Conservation (phyloP, 2,113 vertebrate species). For the Stigmatopora nigra region DNA sequence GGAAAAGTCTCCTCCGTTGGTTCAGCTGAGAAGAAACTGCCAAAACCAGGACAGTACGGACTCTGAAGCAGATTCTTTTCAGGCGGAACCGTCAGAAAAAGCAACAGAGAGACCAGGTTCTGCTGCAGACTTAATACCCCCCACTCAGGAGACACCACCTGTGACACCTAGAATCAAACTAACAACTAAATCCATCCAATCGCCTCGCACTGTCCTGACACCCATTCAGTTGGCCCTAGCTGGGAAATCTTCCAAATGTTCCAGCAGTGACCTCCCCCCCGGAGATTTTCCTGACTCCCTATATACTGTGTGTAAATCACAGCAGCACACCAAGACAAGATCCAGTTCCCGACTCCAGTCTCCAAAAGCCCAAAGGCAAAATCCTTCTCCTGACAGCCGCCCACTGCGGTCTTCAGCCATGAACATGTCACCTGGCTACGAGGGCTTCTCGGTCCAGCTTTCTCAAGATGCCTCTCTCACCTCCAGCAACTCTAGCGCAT, state of each 20-base stretch:
- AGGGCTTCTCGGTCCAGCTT: slow-evolving; percentile 72
- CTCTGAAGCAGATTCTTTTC: neutral
- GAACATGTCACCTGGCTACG: slow-evolving; percentile 39
- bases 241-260: slow-evolving; percentile 14
- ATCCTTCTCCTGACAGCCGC: neutral
- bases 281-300: neutral
- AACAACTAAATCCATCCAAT: slow-evolving; percentile 58
- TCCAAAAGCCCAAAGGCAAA: neutral
- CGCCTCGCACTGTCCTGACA: slow-evolving; percentile 34
- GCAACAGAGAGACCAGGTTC: slow-evolving; percentile 40
- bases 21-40: neutral
- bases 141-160: slow-evolving; percentile 66
- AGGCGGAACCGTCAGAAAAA: neutral
- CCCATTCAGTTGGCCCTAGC: slow-evolving; percentile 31
- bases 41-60: neutral
- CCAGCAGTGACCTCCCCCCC: neutral
- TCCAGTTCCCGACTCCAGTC: neutral
- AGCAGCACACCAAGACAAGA: neutral
- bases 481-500: slow-evolving; percentile 68
- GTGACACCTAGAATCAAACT: slow-evolving; percentile 66
- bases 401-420: slow-evolving; percentile 10
- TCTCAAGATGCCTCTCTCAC: slow-evolving; percentile 70
- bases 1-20: slow-evolving; percentile 1
- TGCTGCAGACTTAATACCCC: slow-evolving; percentile 67
- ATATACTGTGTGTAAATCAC: neutral